phyloP scores from a whole-genome alignment of 2,113 vertebrate species.

The Alligator mississippiensis region DNA sequence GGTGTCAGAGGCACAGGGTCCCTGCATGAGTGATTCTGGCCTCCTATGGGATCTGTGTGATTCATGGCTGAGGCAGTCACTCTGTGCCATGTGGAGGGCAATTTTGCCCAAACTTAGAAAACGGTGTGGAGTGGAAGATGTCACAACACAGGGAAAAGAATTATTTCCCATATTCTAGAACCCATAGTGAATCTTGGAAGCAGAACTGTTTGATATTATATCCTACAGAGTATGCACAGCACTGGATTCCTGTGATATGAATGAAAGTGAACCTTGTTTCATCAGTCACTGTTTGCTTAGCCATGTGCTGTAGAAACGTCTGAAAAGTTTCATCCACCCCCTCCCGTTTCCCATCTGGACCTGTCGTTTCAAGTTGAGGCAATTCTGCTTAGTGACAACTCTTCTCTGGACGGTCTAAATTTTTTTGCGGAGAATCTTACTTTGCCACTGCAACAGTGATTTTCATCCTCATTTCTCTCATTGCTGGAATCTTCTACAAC shows the following conservation, averaged over 20 bases:
- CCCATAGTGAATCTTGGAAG: not conserved
- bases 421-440: not conserved
- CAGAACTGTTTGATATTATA: not conserved
- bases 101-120: not conserved
- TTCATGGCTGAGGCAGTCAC: fast-evolving
- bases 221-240: not conserved
- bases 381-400: not conserved
- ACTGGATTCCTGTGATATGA: not conserved
- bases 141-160: not conserved
- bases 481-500: not conserved
- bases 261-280: not conserved
- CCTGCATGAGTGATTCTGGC: fast-evolving
- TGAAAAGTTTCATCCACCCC: not conserved
- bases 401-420: not conserved
- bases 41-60: not conserved
- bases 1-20: not conserved
- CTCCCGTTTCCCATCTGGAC: not conserved
- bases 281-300: not conserved
- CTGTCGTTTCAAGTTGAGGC: not conserved
- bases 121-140: not conserved
- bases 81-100: fast-evolving
- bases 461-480: not conserved
- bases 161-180: not conserved
- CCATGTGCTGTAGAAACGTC: not conserved
- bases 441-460: not conserved